Evolutionary conservation across 2,888 invertebrate genomes (phyloP), one percentile per base, ranked within the genome.

Genomic region (Cantharis lateralis): DNA sequence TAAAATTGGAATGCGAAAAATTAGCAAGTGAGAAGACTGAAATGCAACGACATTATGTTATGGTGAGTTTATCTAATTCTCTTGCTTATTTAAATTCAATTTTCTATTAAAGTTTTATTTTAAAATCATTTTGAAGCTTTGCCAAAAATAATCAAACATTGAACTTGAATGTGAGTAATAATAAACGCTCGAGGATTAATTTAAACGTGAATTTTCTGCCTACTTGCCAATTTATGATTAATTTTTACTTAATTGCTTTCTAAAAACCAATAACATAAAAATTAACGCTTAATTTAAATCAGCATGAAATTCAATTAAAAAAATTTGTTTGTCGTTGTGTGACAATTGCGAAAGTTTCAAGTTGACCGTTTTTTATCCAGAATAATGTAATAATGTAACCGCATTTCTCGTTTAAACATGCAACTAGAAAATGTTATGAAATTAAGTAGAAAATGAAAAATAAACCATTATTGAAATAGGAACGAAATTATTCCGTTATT

Each of bases 21-120:
- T 90, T 95, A 87, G 94, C 93, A 82, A 93, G 93, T 87, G 96
- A 96, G 89, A 95, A 95, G 90, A 95, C 95, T 81, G 95, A 95
- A 89, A 95, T 95, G 93, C 95, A 95, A 89, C 90, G 95, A 88
- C 95, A 95, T 90, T 95, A 95, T 90, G 95, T 95, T 81, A 95
- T 95, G 95, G 95, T 95, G 89, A 93, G 93, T 91, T 75, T 77
- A 48, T 48, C 48, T 9, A 48, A 48, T 48, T 48, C n/a, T 48
- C 48, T 48, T 48, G 48, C 48, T 48, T 48, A 48, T 48, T 48
- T 48, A 48, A 48, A 48, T 48, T 48, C 48, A 48, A 48, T 48
- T 48, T 48, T 48, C 48, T 48, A 48, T 48, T 70, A 15, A 15
- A 28, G 15, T 32, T 70, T 20, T 15, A 70, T 15, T 70, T 70